Conservation (phyloP, 2,797 vertebrate genomes). For the Rhodeus uyekii region DNA sequence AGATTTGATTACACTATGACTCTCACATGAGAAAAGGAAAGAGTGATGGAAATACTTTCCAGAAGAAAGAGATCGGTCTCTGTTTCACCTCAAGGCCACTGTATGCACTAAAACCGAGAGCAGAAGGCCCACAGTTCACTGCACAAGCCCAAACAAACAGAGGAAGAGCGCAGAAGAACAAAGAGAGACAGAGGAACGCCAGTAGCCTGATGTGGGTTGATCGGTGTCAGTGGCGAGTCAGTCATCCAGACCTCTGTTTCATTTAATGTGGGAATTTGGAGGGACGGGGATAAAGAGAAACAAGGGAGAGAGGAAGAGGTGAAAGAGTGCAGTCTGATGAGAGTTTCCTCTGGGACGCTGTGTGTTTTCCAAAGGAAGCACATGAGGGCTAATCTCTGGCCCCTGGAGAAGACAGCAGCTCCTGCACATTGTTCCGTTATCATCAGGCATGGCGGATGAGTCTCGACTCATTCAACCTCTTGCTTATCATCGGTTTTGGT, state of each 20-base stretch:
- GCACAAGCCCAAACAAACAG: conserved; percentile 52
- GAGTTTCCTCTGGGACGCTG: conserved; percentile 78
- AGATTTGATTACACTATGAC: conserved; percentile 20
- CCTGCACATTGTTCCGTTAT: conserved; percentile 81
- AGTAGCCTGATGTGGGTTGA: conserved; percentile 70
- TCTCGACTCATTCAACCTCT: conserved; percentile 62
- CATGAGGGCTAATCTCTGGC: conserved; percentile 88
- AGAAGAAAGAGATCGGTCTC: conserved; percentile 40
- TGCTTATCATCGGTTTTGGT: conserved; percentile 59
- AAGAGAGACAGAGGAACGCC: conserved; percentile 38
- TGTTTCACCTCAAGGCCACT: conserved; percentile 43
- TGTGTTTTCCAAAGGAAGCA: conserved; percentile 87
- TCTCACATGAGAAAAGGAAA: conserved; percentile 26
- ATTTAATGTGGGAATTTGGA: conserved; percentile 58
- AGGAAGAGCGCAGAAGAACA: conserved; percentile 37
- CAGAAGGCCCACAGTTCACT: conserved; percentile 40
- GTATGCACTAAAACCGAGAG: conserved; percentile 19
- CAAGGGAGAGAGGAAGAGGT: conserved; percentile 85
- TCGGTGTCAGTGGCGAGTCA: conserved; percentile 68
- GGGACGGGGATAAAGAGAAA: conserved; percentile 49
- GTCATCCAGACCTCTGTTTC: conserved; percentile 71
- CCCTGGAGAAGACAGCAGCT: conserved; percentile 73
- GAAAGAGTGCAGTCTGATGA: conserved; percentile 85
- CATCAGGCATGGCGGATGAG: conserved; percentile 72
- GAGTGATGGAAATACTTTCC: conserved; percentile 46